Base-by-base conservation (phyloP, 2,888 invertebrate species). In the Drosophila neonasuta region DNA sequence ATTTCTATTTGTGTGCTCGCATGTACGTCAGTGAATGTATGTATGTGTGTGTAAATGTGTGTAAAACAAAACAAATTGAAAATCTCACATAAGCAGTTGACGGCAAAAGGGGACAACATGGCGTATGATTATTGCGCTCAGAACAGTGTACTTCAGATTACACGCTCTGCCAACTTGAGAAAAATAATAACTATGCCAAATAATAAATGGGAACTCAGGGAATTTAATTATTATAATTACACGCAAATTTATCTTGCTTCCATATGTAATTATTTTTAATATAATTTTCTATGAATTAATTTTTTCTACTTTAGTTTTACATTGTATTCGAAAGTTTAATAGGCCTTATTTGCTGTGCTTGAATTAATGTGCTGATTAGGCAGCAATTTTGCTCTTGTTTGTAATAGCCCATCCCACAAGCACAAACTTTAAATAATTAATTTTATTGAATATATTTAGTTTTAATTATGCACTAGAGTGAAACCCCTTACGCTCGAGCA, bases 1-100 rank as follows among this genome's bases (percentile, higher is more conserved):
- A 68, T 72, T 50, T 77, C 51, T 66, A 42, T 34, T 49, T 29
- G 32, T 51, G 46, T 41, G 44, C 44, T 46, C 44, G 42, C 52
- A 10, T 36, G 48, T 34, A 30, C 55, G 44, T 39, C 50, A 17
- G 41, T 36, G 24, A 5, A 2, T 1, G 24, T 24, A 24, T 24
- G 24, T 24, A 6, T 24, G 11, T 42, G 10, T 11, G n/a, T 34
- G 49, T 34, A 45, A 17, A 41, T 49, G 46, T 58, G 17, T 45
- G 60, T 11, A 72, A 80, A 86, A 86, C 84, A 83, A 81, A 86
- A 86, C 86, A 81, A 81, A 86, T 86, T 84, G 85, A 81, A 81
- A 86, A 86, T 60, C 79, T 80, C 80, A 70, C 82, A 82, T 77
- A 82, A 81, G 82, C 82, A 74, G 68, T 54, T 68, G 67, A 75